Base-by-base conservation (phyloP, 1,140 invertebrate genomes). In the Hylyphantes graminicola region DNA sequence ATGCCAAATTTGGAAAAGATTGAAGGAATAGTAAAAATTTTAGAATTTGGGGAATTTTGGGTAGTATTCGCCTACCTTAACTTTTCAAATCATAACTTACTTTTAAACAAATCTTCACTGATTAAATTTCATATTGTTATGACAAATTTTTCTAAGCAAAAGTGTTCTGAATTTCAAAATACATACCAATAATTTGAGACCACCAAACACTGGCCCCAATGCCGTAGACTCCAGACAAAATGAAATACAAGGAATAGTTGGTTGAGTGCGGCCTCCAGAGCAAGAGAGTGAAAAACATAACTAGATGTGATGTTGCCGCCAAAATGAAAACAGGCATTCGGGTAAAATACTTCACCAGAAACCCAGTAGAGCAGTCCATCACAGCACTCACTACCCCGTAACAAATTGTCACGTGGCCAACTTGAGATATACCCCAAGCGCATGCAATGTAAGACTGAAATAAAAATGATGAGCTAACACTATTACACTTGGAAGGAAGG, bases 131-230 rank as follows among this genome's bases (percentile, higher is more conserved):
- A 59, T 59, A 59, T 6, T 12, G 1, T 59, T 59, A 12, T n/a
- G 2, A 12, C 11, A 59, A 65, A 10, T 65, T 2, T 65, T 65
- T 17, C 10, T 65, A 15, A 17, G 11, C 63, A 65, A n/a, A n/a
- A n/a, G n/a, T 17, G 4, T 65, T 2, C 15, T 2, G 63, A 7
- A 65, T 17, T n/a, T 9, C 17, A 17, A 48, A 10, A 51, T 15
- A 19, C 64, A 70, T 91, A 96, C 97, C 96, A 88, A 98, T 98
- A 70, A 98, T 95, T 91, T 99, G 97, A 0, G 97, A 98, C 89
- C 98, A 97, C 97, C 97, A 99, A 0, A 99, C 96, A 7, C 96
- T 96, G 89, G 98, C 97, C 5, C 95, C 96, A 21, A 98, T 94
- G 17, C 97, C 97, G 97, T 97, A 99, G 0, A 98, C 90, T 0